Percentiles rank a stretch among this genome's conserved stretches.
Conservation (phyloP, 2,797 vertebrate species). For the Myotis planiceps region DNA sequence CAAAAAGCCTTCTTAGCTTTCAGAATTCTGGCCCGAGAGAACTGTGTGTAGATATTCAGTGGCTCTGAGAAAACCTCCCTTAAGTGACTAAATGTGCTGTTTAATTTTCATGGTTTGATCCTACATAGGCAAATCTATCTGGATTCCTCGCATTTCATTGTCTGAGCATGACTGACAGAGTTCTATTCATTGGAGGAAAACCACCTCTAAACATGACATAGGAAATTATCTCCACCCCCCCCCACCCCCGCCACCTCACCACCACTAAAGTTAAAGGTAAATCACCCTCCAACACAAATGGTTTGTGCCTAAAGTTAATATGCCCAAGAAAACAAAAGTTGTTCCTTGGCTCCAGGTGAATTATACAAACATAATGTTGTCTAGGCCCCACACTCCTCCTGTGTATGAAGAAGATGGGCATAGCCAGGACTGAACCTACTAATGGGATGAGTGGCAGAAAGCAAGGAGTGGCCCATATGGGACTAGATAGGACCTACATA, state of each 20-base stretch:
- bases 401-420: not conserved
- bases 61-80: slow-evolving; percentile 46
- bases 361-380: not conserved
- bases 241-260: rapidly evolving
- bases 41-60: not conserved
- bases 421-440: not conserved
- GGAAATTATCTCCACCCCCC: not conserved
- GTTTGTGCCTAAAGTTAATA: not conserved
- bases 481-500: not conserved
- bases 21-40: slow-evolving; percentile 48
- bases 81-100: not conserved
- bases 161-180: not conserved
- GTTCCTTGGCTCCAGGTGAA: not conserved
- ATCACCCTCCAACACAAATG: not conserved
- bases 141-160: not conserved
- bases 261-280: not conserved
- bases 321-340: not conserved
- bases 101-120: slow-evolving; percentile 9
- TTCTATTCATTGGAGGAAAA: not conserved
- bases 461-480: too few species aligned
- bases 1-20: slow-evolving; percentile 61
- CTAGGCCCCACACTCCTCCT: not conserved
- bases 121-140: not conserved
- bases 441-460: not conserved
- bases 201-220: not conserved